Evolutionary conservation across 2,113 vertebrate genomes (phyloP).

Genomic region (Salminus brasiliensis): DNA sequence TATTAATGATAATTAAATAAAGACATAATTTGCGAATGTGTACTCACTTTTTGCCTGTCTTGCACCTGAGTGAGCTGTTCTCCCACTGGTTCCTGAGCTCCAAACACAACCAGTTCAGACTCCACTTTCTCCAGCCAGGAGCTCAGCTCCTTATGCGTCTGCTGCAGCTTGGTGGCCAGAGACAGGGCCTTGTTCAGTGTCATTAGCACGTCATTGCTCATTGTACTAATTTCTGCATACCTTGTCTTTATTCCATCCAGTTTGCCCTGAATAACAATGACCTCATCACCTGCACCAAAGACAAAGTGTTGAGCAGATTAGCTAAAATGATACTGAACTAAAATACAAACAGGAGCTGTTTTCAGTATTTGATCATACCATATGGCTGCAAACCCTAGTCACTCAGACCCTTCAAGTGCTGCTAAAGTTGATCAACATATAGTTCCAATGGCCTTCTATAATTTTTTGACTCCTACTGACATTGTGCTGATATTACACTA

Average conservation of each 20-base stretch:
- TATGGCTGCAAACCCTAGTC: too few species aligned
- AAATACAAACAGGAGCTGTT: not conserved
- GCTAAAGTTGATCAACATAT: too few species aligned
- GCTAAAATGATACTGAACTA: not conserved
- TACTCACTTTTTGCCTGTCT: conserved; percentile 85
- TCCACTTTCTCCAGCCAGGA: conserved; percentile 87
- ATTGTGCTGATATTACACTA: too few species aligned
- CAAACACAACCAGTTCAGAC: conserved; percentile 78
- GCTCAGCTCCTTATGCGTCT: conserved; percentile 80
- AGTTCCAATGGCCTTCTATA: too few species aligned
- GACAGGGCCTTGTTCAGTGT: conserved; percentile 84
- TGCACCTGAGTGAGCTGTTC: conserved; percentile 82
- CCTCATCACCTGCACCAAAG: conserved; percentile 87
- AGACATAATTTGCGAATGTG: not conserved
- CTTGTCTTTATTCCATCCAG: conserved; percentile 92
- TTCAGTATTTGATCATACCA: not conserved
- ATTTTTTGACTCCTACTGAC: too few species aligned
- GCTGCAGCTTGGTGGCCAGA: conserved; percentile 82
- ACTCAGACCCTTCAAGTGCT: too few species aligned
- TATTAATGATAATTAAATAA: too few species aligned
- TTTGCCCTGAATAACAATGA: conserved; percentile 94
- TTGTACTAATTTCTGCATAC: conserved; percentile 88
- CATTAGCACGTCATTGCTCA: conserved; percentile 83
- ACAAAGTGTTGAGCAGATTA: not conserved
- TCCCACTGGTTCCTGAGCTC: conserved; percentile 74